Conservation (phyloP, 2,888 invertebrate genomes). For the Molorchus minor region DNA sequence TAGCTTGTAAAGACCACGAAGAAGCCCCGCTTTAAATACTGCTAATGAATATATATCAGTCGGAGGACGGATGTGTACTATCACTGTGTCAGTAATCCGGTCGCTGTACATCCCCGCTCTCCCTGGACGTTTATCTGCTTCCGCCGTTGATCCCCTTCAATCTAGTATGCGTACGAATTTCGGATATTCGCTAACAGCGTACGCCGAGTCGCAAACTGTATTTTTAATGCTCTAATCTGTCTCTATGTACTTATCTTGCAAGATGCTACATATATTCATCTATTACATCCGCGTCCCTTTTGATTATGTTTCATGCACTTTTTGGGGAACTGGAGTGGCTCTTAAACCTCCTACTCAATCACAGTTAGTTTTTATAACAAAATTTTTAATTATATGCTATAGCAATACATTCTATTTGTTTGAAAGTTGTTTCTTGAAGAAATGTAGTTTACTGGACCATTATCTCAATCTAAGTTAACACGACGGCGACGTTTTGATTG, state of each 20-base stretch:
- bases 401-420: no score
- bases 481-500: no score
- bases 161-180: conserved; percentile 48
- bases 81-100: conserved; percentile 55
- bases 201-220: conserved; percentile 41
- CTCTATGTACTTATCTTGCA: conserved; percentile 57
- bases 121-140: conserved; percentile 57
- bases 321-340: no score
- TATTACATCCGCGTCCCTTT: no score
- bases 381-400: no score
- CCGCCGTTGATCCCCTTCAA: conserved; percentile 58
- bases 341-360: no score
- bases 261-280: no score
- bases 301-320: no score
- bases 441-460: no score
- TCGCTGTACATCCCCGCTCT: conserved; percentile 50
- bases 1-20: conserved; percentile 27
- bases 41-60: conserved; percentile 48
- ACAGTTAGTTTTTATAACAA: no score
- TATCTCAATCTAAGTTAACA: no score
- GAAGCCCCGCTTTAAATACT: conserved; percentile 42
- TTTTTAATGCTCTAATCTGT: conserved; percentile 54
- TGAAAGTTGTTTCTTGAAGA: no score
- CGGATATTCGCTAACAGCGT: conserved; percentile 38
- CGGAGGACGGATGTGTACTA: conserved; percentile 55